These are phyloP conservation scores for Polietes domitor DNA, from an alignment of 2,888 invertebrate species.

Conservation along the genomic window DNA sequence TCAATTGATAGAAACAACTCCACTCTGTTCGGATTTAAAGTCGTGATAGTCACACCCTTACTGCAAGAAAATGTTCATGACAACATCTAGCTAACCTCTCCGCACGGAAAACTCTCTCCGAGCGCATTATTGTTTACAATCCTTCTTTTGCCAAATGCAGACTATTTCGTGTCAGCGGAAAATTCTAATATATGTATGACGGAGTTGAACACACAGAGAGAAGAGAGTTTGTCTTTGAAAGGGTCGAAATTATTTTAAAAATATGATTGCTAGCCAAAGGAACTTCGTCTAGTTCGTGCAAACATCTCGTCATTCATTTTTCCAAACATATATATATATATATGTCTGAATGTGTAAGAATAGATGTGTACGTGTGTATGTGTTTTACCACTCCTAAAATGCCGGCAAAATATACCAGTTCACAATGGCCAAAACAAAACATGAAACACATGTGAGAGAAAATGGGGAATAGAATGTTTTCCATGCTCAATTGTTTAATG, in stretches of 20 bases:
- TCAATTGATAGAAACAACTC: not conserved
- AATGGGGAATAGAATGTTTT: not conserved
- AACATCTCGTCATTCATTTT: too few relatives aligned
- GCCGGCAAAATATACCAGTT: conserved; percentile 1
- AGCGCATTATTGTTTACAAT: not conserved
- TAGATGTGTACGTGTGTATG: conserved; percentile 17
- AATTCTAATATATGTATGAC: too few relatives aligned
- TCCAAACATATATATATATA: conserved; percentile 4
- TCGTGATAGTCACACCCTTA: not conserved
- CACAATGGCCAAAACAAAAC: not conserved
- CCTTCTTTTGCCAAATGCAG: not conserved
- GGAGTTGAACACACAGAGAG: too few relatives aligned
- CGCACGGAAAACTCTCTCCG: not conserved
- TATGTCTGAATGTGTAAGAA: conserved; percentile 1
- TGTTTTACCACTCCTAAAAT: conserved; percentile 16
- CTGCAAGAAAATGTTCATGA: not conserved
- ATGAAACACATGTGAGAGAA: not conserved
- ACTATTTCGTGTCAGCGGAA: not conserved
- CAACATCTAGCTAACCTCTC: not conserved
- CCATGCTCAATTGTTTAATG: not conserved
- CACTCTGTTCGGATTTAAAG: not conserved
- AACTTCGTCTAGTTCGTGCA: too few relatives aligned
- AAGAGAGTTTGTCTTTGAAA: too few relatives aligned
- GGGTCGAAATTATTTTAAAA: too few relatives aligned
- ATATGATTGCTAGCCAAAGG: too few relatives aligned